Conservation (phyloP, 2,113 vertebrate species). For the Vireo altiloquus region DNA sequence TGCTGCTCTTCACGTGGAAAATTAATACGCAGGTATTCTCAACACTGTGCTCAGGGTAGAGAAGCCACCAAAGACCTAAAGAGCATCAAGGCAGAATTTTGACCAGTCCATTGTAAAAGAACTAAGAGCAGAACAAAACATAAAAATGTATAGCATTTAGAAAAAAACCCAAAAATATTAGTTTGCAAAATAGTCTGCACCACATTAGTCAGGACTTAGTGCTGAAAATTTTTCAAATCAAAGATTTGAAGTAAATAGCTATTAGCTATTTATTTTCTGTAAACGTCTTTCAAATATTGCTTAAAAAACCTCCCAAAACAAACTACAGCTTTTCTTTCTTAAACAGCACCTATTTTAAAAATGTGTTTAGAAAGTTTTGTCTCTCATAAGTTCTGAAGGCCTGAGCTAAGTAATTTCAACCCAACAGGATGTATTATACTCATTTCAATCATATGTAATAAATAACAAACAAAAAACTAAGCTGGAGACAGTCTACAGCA, state of each 20-base stretch:
- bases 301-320: accelerated
- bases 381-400: not conserved
- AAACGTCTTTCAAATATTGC: not conserved
- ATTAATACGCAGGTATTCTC: not conserved
- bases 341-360: not conserved
- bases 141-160: not conserved
- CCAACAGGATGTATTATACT: not conserved
- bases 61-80: not conserved
- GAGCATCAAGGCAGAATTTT: not conserved
- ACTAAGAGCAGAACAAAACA: not conserved
- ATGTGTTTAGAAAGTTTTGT: not conserved
- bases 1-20: not conserved
- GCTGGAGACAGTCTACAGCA: not conserved
- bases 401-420: not conserved
- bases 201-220: not conserved
- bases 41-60: not conserved
- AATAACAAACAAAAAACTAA: not conserved
- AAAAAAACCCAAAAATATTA: not conserved
- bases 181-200: not conserved
- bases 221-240: not conserved
- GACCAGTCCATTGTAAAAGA: not conserved
- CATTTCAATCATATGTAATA: not conserved
- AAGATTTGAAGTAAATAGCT: not conserved
- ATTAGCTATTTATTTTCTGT: not conserved
- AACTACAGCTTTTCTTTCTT: not conserved